A percentile compares a stretch with the other conserved stretches of the same genome.
Conservation (phyloP, 2,888 invertebrate species). For the Rhingia campestris region DNA sequence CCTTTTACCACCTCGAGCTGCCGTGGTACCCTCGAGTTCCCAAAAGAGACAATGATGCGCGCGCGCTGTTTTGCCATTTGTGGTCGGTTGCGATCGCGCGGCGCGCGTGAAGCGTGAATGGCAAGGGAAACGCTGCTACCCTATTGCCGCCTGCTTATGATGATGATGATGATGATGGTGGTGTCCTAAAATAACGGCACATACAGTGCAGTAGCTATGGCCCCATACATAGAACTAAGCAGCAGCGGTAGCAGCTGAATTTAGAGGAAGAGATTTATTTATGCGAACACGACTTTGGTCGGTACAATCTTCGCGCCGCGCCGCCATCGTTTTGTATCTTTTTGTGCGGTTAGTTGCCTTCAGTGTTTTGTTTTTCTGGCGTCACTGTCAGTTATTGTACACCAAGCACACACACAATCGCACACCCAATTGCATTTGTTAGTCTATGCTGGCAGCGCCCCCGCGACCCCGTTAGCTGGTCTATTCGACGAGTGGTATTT, state of each 20-base stretch:
- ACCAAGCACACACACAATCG: conserved; percentile 11
- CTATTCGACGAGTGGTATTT: conserved; percentile 50
- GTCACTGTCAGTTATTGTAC: conserved; percentile 58
- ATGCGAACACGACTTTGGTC: conserved; percentile 58
- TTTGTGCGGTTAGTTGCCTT: conserved; percentile 13
- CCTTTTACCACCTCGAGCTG: conserved; percentile 51
- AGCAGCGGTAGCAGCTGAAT: conserved; percentile 15
- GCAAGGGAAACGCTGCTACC: conserved; percentile 32
- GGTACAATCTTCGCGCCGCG: conserved; percentile 57
- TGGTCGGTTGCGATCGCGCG: conserved; percentile 27
- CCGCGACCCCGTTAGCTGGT: neutral
- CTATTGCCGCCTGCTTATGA: conserved; percentile 3
- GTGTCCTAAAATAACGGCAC: conserved; percentile 70
- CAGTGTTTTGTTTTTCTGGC: conserved; percentile 62
- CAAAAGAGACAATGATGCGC: conserved; percentile 46
- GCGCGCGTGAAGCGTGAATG: conserved; percentile 55
- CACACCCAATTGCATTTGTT: conserved; percentile 42
- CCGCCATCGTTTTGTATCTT: conserved; percentile 33
- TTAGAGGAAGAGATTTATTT: conserved; percentile 64
- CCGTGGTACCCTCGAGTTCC: conserved; percentile 1
- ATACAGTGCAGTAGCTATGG: conserved; percentile 40
- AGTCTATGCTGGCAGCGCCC: neutral
- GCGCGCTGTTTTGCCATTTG: conserved; percentile 55
- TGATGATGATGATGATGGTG: conserved; percentile 35
- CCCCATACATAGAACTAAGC: conserved; percentile 48